Conservation (phyloP, 2,888 invertebrate species). For the Empis livida region DNA sequence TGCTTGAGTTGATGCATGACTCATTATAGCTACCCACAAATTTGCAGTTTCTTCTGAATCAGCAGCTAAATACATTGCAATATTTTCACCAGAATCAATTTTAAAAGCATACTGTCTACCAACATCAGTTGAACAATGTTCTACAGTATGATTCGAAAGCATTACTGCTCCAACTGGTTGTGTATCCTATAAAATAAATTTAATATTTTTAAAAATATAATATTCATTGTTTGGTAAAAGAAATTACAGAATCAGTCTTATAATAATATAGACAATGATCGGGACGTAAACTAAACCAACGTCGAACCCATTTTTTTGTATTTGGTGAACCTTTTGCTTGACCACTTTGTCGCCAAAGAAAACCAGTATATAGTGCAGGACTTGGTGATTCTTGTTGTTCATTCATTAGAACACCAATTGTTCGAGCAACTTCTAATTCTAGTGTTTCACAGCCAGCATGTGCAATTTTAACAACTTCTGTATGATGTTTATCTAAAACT, state of each 20-base stretch:
- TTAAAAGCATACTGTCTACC: slow-evolving; percentile 58
- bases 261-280: slow-evolving; percentile 93
- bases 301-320: slow-evolving; percentile 61
- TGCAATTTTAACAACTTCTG: slow-evolving; percentile 84
- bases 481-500: slow-evolving; percentile 84
- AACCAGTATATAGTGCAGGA: slow-evolving; percentile 56
- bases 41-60: slow-evolving; percentile 58
- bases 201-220: no score
- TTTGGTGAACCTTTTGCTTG: slow-evolving; percentile 42
- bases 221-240: no score
- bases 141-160: slow-evolving; percentile 69
- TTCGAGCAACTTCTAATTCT: slow-evolving; percentile 77
- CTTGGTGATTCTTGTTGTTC: slow-evolving; percentile 47
- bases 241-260: slow-evolving; percentile 74
- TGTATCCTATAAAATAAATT: slow-evolving; percentile 50
- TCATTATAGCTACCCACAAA: slow-evolving; percentile 66
- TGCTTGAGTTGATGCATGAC: slow-evolving; percentile 63
- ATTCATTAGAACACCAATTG: slow-evolving; percentile 65
- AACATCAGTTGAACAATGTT: slow-evolving; percentile 33
- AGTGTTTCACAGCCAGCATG: slow-evolving; percentile 78
- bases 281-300: slow-evolving; percentile 83
- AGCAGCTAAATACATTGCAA: slow-evolving; percentile 65
- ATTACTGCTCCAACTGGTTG: slow-evolving; percentile 84
- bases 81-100: slow-evolving; percentile 55
- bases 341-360: slow-evolving; percentile 60